phyloP scores from a whole-genome alignment of 37 sponge, comb jelly and placozoan genomes.

The Tethya wilhelma region DNA sequence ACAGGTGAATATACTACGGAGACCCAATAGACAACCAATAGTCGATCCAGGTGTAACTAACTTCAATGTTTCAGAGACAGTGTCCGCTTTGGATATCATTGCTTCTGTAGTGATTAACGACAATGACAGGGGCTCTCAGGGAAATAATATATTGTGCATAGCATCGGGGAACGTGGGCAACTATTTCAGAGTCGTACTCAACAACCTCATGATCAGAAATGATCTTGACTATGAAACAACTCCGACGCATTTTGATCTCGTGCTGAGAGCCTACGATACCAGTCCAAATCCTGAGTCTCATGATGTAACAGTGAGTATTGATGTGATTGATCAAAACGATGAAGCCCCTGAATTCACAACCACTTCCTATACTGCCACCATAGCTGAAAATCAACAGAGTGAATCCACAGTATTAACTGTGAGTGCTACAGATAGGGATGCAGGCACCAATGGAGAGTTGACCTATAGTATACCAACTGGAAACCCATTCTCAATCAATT shows the following conservation, averaged over 20 bases:
- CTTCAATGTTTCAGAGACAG: constrained; percentile 28
- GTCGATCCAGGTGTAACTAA: background rate
- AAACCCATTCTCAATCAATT: constrained; percentile 37
- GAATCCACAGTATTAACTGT: constrained; percentile 41
- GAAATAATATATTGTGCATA: constrained; percentile 54
- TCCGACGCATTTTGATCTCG: constrained; percentile 10
- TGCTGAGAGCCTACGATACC: constrained; percentile 51
- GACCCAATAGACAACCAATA: constrained; percentile 41
- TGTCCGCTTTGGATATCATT: background rate
- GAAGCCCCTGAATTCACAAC: constrained; percentile 49
- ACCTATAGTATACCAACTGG: constrained; percentile 19
- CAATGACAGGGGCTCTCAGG: constrained; percentile 38
- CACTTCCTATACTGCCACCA: constrained; percentile 24
- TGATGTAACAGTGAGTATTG: constrained; percentile 20
- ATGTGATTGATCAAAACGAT: constrained; percentile 48
- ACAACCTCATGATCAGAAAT: background rate
- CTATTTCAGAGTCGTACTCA: constrained; percentile 26
- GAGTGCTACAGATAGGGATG: constrained; percentile 55
- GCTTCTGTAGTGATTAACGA: background rate
- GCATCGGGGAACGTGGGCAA: constrained; percentile 37
- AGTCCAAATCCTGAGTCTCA: constrained; percentile 48
- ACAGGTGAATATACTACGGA: constrained; percentile 34
- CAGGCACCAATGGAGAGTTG: constrained; percentile 25
- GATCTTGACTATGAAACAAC: constrained; percentile 49
- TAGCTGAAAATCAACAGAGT: constrained; percentile 32